A percentile compares a stretch with the other conserved stretches of the same genome.
phyloP scores from a whole-genome alignment of 37 sponge, comb jelly and placozoan species.

The Aplysina aerophoba region DNA sequence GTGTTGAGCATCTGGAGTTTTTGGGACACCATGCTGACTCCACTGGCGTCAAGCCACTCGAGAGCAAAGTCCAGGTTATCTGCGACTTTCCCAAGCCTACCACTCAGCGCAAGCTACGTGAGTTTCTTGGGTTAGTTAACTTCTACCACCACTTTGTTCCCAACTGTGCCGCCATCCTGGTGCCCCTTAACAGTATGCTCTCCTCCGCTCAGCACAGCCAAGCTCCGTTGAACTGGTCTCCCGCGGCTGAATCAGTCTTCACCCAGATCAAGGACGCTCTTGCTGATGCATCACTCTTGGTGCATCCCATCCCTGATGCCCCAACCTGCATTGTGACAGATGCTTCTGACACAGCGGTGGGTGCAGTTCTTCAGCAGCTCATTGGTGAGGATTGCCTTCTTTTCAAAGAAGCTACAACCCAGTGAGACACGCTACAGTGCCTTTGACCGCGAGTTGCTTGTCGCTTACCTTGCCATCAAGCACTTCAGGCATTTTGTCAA shows the following conservation, averaged over 20 bases:
- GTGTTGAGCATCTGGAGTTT: conserved; percentile 28
- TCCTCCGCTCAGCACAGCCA: background rate
- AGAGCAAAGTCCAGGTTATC: conserved; percentile 7
- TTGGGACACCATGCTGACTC: conserved; percentile 45
- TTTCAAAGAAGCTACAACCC: conserved; percentile 36
- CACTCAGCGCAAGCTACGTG: conserved; percentile 42
- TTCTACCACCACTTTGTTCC: conserved; percentile 63
- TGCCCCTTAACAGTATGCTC: conserved; percentile 35
- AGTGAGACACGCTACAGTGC: conserved; percentile 50
- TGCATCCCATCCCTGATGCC: conserved; percentile 17
- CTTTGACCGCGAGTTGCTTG: conserved; percentile 48
- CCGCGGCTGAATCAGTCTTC: conserved; percentile 21
- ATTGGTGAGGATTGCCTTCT: too few relatives aligned
- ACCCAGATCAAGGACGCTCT: conserved; percentile 26
- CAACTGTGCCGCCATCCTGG: conserved; percentile 31
- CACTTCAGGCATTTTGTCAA: conserved; percentile 47
- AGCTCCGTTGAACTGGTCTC: conserved; percentile 25
- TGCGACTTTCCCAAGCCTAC: conserved; percentile 16
- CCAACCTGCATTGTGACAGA: conserved; percentile 19
- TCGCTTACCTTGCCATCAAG: conserved; percentile 32
- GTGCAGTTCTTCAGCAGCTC: background rate
- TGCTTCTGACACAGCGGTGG: background rate
- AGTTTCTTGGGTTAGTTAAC: conserved; percentile 61
- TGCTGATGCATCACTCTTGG: conserved; percentile 6
- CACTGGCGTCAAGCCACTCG: background rate